These are phyloP conservation scores for Drosophila algonquin DNA, from an alignment of 2,888 invertebrate genomes.

Conservation along the genomic window DNA sequence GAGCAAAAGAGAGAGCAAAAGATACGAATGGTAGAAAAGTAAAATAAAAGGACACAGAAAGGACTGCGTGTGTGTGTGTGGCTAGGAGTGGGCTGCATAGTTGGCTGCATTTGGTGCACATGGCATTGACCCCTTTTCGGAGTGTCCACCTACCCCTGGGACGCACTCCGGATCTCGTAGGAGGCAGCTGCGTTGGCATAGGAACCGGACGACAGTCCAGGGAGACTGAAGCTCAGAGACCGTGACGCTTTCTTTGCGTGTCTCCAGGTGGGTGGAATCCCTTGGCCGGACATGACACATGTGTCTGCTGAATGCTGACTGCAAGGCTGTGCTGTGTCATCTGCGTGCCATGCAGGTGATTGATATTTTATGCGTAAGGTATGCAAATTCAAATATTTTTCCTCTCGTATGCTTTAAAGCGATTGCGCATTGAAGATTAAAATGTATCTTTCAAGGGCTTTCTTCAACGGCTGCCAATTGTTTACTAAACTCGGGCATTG, in stretches of 20 bases:
- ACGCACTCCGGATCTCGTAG: neutral
- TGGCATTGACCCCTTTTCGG: constrained; percentile 49
- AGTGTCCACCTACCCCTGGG: constrained; percentile 31
- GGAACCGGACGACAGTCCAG: constrained; percentile 41
- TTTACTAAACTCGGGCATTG: too few species aligned
- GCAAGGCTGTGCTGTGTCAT: neutral
- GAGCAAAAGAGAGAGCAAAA: neutral
- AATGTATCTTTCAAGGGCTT: too few species aligned
- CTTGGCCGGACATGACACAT: neutral
- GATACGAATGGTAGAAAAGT: neutral
- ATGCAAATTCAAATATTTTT: too few species aligned
- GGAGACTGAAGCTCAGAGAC: constrained; percentile 9
- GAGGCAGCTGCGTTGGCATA: constrained; percentile 51
- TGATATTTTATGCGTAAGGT: neutral
- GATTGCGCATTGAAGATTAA: too few species aligned
- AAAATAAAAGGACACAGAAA: neutral
- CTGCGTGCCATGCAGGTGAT: neutral
- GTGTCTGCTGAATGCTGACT: neutral
- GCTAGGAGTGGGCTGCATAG: neutral
- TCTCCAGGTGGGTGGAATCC: neutral
- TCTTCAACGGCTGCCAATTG: too few species aligned
- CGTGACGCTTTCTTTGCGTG: constrained; percentile 47
- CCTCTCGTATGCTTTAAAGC: neutral
- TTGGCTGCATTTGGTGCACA: constrained; percentile 23
- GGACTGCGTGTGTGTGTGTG: neutral